These are phyloP conservation scores for Venustaconcha ellipsiformis DNA, from an alignment of 1,140 invertebrate genomes.

Conservation along the genomic window DNA sequence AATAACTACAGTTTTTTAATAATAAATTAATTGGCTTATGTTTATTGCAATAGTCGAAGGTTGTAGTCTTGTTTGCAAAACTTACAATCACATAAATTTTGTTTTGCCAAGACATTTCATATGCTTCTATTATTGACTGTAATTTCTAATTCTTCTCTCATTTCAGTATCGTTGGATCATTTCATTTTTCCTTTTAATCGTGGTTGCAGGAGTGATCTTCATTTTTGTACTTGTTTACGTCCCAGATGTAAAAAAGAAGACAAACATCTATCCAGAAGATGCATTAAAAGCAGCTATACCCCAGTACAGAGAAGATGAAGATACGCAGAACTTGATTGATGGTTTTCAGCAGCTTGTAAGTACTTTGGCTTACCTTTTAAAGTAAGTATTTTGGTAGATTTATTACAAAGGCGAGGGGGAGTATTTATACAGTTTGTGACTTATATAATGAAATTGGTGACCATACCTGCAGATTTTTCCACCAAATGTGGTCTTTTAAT, in stretches of 20 bases:
- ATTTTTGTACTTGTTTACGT: slow-evolving; percentile 78
- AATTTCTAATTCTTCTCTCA: not conserved
- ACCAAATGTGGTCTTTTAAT: too few species aligned
- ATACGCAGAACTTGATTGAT: slow-evolving; percentile 93
- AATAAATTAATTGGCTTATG: too few species aligned
- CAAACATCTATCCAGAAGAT: slow-evolving; percentile 79
- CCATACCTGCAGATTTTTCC: too few species aligned
- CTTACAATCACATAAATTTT: too few species aligned
- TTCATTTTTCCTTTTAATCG: slow-evolving; percentile 28
- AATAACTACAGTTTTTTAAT: too few species aligned
- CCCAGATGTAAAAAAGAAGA: slow-evolving; percentile 13
- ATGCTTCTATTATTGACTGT: too few species aligned
- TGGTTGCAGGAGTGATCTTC: slow-evolving; percentile 59
- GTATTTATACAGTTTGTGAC: too few species aligned
- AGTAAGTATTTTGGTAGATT: not conserved
- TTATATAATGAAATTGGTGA: too few species aligned
- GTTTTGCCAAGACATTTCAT: too few species aligned
- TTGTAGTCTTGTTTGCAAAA: too few species aligned
- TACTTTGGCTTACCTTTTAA: not conserved
- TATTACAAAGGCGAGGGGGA: too few species aligned
- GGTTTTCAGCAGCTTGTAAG: slow-evolving; percentile 90
- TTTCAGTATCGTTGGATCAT: slow-evolving; percentile 32
- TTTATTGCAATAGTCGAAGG: too few species aligned
- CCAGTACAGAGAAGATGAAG: slow-evolving; percentile 88
- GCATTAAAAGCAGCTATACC: slow-evolving; percentile 89